These are phyloP conservation scores for Nymphalis urticae DNA, from an alignment of 2,888 invertebrate species.

Conservation along the genomic window DNA sequence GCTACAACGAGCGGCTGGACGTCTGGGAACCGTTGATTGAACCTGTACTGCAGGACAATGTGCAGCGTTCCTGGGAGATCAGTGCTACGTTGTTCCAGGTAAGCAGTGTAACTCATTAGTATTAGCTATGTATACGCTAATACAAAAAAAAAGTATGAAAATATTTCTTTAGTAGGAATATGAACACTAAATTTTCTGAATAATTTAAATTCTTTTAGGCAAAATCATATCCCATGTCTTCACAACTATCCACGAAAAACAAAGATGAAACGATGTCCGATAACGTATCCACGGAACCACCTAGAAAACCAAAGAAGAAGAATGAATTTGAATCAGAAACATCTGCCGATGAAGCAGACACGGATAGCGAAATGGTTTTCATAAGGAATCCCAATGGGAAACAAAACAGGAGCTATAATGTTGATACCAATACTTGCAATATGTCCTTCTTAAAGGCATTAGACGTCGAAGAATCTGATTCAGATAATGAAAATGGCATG, in stretches of 20 bases:
- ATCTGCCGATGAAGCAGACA: constrained; percentile 82
- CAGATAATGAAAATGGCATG: constrained; percentile 86
- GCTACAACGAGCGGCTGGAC: constrained; percentile 85
- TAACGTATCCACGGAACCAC: constrained; percentile 48
- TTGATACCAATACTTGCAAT: constrained; percentile 70
- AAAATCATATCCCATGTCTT: constrained; percentile 81
- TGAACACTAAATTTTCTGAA: background rate
- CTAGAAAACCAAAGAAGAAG: constrained; percentile 57
- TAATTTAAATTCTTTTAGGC: constrained; percentile 58
- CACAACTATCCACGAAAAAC: constrained; percentile 57
- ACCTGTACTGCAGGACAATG: constrained; percentile 85
- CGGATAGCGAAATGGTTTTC: constrained; percentile 82
- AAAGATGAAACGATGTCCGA: constrained; percentile 54
- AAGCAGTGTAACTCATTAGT: background rate
- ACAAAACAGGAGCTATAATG: constrained; percentile 58
- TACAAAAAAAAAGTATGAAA: background rate
- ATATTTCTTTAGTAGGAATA: background rate
- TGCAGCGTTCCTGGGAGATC: constrained; percentile 87
- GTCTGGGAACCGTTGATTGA: constrained; percentile 94
- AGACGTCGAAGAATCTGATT: constrained; percentile 86
- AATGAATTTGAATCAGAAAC: constrained; percentile 80
- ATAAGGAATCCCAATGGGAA: constrained; percentile 71
- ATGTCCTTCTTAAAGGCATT: constrained; percentile 73
- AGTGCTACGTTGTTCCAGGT: constrained; percentile 84
- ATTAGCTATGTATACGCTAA: too few species aligned